Conservation (phyloP, 2,113 vertebrate species). For the Fregetta grallaria region DNA sequence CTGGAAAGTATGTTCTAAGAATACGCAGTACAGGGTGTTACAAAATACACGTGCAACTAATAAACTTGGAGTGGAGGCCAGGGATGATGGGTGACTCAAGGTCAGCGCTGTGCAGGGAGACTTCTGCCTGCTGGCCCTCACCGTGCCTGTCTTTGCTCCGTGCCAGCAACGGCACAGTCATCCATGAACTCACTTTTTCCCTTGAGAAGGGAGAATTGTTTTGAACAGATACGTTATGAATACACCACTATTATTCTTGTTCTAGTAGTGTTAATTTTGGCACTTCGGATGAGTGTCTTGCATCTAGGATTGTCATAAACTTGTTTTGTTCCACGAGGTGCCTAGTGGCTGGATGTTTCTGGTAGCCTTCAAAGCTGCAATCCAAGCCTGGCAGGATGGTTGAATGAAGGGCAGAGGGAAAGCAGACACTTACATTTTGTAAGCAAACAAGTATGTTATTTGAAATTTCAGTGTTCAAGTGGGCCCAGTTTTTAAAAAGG, state of each 20-base stretch:
- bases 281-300: rapidly evolving
- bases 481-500: neutral
- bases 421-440: neutral
- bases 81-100: constrained; percentile 1
- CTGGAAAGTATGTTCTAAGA: constrained; percentile 52
- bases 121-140: neutral
- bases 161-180: neutral
- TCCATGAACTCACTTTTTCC: neutral
- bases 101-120: neutral
- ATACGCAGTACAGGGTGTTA: constrained; percentile 5
- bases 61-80: neutral
- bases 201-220: neutral
- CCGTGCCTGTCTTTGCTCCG: neutral
- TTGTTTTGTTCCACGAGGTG: neutral
- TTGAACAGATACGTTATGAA: rapidly evolving
- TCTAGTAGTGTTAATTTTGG: neutral
- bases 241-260: neutral
- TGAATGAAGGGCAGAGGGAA: neutral
- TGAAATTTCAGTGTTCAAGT: neutral
- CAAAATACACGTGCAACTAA: constrained; percentile 18
- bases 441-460: neutral
- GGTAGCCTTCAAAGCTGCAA: neutral
- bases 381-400: neutral
- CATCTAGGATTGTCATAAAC: neutral
- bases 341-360: neutral